Conservation (phyloP, 2,888 invertebrate genomes). For the Hipparchia sbordonii region DNA sequence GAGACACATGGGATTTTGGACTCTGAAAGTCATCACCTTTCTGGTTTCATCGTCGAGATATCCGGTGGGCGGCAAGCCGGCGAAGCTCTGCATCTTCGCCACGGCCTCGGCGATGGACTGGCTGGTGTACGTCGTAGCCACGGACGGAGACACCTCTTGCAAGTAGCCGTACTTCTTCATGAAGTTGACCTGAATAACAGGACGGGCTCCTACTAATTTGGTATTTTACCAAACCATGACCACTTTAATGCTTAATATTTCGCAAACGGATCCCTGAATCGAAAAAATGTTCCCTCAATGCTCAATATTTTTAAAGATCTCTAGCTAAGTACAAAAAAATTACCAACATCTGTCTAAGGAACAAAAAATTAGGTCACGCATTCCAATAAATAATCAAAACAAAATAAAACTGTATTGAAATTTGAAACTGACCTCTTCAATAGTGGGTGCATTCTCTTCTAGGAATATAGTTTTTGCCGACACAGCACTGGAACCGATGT, state of each 20-base stretch:
- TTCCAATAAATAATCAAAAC: conserved; percentile 9
- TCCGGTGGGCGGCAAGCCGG: conserved; percentile 87
- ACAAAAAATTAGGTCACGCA: conserved; percentile 32
- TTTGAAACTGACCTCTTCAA: conserved; percentile 61
- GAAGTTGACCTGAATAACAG: conserved; percentile 80
- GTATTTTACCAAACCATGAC: background rate
- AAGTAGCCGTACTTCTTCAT: conserved; percentile 88
- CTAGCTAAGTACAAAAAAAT: no score
- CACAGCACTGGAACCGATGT: conserved; percentile 35
- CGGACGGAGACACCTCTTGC: conserved; percentile 72
- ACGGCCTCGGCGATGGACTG: conserved; percentile 85
- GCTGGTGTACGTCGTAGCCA: conserved; percentile 84
- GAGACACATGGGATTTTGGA: no score
- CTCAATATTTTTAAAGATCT: no score
- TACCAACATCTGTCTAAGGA: background rate
- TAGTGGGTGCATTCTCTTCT: conserved; percentile 56
- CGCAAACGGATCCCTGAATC: no score
- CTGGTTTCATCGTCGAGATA: conserved; percentile 85
- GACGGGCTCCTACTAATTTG: background rate
- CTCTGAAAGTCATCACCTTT: conserved; percentile 63
- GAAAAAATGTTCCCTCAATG: no score
- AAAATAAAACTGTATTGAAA: background rate
- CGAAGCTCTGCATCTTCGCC: conserved; percentile 87
- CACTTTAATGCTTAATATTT: no score
- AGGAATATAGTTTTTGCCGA: conserved; percentile 58